A percentile compares a stretch with the other conserved stretches of the same genome.
Evolutionary conservation across 2,888 invertebrate genomes (phyloP).

Genomic region (Imbricaverruca yamaguchii): DNA sequence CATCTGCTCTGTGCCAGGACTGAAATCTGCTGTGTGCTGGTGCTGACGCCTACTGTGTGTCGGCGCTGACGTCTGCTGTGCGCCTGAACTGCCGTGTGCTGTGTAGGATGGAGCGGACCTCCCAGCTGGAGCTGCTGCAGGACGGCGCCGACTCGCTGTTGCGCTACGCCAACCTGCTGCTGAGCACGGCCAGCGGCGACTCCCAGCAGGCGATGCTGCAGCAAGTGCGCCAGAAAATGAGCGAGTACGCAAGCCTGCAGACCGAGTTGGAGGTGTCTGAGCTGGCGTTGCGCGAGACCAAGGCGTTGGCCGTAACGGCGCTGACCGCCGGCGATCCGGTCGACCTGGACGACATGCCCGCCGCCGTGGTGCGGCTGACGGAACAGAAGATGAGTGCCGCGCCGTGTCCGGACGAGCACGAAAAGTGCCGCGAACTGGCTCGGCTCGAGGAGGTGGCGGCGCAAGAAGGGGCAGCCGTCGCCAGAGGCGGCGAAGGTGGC

Average conservation of each 20-base stretch:
- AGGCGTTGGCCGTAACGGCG: neutral
- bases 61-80: no score
- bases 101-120: neutral
- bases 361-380: neutral
- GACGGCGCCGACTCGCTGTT: neutral
- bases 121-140: neutral
- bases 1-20: no score
- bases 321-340: neutral
- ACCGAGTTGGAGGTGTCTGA: neutral
- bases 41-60: no score
- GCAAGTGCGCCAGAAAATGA: neutral
- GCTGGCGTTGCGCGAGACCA: neutral
- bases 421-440: neutral
- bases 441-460: no score
- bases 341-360: neutral
- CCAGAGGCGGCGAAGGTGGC: neutral
- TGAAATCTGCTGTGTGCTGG: no score
- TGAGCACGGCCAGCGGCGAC: neutral
- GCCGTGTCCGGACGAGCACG: neutral
- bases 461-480: no score
- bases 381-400: neutral
- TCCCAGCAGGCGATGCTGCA: neutral
- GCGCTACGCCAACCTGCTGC: neutral
- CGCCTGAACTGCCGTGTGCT: no score
- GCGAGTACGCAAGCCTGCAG: neutral